Evolutionary conservation across 2,888 invertebrate genomes (phyloP).

Genomic region (Branchipolynoe longqiensis): DNA sequence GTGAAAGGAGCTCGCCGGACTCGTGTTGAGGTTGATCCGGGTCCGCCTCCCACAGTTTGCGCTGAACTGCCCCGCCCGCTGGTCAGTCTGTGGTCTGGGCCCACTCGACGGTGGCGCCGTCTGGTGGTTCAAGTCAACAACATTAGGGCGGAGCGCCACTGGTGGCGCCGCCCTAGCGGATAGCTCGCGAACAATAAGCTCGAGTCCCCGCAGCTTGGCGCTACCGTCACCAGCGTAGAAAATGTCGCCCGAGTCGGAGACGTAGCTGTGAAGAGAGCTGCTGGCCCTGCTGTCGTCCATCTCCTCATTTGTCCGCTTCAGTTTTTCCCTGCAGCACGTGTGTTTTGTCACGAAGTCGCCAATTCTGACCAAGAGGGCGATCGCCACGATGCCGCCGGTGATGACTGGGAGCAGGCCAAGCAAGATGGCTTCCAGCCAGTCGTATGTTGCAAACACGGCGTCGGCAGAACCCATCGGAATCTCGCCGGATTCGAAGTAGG

Average conservation of each 20-base stretch:
- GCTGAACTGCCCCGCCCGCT: background rate
- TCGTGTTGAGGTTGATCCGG: too few species aligned
- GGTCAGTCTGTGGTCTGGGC: background rate
- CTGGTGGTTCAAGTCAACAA: too few species aligned
- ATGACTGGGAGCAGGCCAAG: constrained; percentile 58
- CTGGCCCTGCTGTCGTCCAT: background rate
- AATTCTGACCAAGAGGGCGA: constrained; percentile 28
- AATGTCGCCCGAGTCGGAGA: background rate
- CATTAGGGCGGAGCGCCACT: too few species aligned
- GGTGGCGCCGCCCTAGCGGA: too few species aligned
- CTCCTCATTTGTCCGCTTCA: background rate
- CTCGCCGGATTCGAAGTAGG: constrained; percentile 47
- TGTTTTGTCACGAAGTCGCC: background rate
- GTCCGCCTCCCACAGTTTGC: too few species aligned
- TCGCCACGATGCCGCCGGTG: background rate
- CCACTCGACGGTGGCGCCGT: background rate
- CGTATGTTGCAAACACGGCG: constrained; percentile 58
- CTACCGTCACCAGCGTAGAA: constrained; percentile 22
- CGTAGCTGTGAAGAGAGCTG: background rate
- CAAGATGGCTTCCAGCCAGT: constrained; percentile 64
- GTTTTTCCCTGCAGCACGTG: background rate
- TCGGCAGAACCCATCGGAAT: constrained; percentile 54
- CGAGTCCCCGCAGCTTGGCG: background rate
- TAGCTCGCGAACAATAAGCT: too few species aligned
- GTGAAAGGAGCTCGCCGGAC: too few species aligned